Evolutionary conservation across 2,888 invertebrate genomes (phyloP), one percentile per base, ranked within the genome.

Genomic region (Andrena trimmerana): DNA sequence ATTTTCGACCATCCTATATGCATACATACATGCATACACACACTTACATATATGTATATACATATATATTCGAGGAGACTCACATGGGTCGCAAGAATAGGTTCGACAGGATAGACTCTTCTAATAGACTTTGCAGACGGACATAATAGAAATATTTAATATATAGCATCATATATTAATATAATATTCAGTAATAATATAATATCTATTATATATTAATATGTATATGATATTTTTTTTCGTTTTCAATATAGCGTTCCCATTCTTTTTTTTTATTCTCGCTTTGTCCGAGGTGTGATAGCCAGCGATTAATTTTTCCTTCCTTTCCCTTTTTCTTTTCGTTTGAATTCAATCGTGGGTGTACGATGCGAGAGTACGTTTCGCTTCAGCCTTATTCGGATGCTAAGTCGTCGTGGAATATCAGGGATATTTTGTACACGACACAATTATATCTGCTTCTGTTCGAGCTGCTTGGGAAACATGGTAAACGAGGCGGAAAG

Each of bases 41-140:
- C 88, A 78, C 87, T 81, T 80, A 84, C 76, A 80, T 82, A 83
- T 82, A 81, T 84, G 78, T 87, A 87, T 86, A 86, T 81, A 83
- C 73, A 86, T 78, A 85, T 83, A 81, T 78, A 89, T 89, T 79
- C 82, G 86, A 89, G 85, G 84, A 88, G 86, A 88, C 88, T 79
- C 79, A 86, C 86, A 78, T 83, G 85, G 88, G 87, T 87, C 87
- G 84, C 88, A 89, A 88, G 89, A 88, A 89, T 89, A 89, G 89
- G 82, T 89, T 82, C 57, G 89, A 89, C 79, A 88, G 89, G 91
- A 92, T 93, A 93, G 92, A 94, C 93, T 94, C 92, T 93, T 91
- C 92, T 92, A 93, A 94, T 94, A 94, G 93, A 94, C 93, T 94
- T 93, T 93, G 93, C 94, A 94, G 92, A 93, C 92, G 90, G 92